phyloP scores from a whole-genome alignment of 2,797 vertebrate genomes.

The Lepus townsendii region DNA sequence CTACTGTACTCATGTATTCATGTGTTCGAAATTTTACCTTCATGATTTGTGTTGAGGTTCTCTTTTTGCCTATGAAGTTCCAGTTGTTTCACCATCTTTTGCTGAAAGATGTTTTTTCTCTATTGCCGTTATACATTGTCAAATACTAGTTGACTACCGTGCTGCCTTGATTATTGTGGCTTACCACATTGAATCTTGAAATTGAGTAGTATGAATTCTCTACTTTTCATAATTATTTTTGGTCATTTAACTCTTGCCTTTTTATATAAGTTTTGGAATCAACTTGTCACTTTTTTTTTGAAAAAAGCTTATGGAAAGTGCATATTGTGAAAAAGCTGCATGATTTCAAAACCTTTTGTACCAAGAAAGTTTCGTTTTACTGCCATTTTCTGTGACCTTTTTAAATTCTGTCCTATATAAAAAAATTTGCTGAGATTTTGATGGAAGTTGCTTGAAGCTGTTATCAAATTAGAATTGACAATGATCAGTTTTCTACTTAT shows the following conservation, averaged over 20 bases:
- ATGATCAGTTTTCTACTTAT: too few species aligned
- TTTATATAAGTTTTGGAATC: background rate
- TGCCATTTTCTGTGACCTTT: too few species aligned
- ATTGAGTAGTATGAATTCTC: background rate
- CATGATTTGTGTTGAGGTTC: constrained; percentile 17
- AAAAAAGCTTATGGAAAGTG: too few species aligned
- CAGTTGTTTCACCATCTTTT: constrained; percentile 8
- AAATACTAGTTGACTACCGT: constrained; percentile 7
- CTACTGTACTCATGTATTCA: background rate
- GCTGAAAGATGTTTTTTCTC: constrained; percentile 12
- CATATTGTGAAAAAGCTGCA: too few species aligned
- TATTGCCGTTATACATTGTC: constrained; percentile 19
- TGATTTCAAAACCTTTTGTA: too few species aligned
- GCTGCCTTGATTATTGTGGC: background rate
- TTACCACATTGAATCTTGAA: constrained; percentile 42
- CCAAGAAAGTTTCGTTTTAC: too few species aligned
- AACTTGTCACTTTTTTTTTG: background rate
- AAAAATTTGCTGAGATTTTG: constrained; percentile 12
- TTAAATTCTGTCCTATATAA: background rate
- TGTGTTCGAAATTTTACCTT: background rate
- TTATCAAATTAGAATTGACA: too few species aligned
- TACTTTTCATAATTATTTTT: constrained; percentile 37
- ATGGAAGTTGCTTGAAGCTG: background rate
- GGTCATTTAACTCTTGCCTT: constrained; percentile 33
- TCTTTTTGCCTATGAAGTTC: background rate